Evolutionary conservation across 2,113 vertebrate genomes (phyloP).

Genomic region (Pyxicephalus adspersus): DNA sequence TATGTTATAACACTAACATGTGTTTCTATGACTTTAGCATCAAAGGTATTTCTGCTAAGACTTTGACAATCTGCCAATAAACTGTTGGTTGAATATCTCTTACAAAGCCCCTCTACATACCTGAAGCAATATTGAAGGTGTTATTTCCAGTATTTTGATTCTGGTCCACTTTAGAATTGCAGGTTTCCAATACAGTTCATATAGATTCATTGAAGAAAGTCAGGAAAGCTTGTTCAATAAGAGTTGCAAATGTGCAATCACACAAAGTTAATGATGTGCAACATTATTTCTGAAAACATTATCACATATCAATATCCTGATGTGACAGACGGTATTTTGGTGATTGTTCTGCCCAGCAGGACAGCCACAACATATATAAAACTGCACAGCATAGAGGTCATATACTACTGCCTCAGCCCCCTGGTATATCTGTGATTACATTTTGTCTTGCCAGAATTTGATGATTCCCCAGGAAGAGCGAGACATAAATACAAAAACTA

Average conservation of each 20-base stretch:
- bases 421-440: background rate
- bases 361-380: background rate
- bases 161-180: too few species aligned
- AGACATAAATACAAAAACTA: slow-evolving; percentile 5
- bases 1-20: too few species aligned
- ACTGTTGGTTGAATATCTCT: too few species aligned
- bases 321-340: background rate
- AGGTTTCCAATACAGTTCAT: too few species aligned
- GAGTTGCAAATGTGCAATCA: background rate
- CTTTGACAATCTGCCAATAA: too few species aligned
- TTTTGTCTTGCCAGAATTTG: background rate
- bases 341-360: background rate
- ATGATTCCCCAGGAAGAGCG: background rate
- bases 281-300: background rate
- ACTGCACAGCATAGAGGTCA: background rate
- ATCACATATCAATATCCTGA: background rate
- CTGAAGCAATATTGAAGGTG: too few species aligned
- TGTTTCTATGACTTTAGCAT: too few species aligned
- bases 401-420: background rate
- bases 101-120: too few species aligned
- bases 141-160: too few species aligned
- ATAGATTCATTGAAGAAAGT: background rate
- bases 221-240: background rate
- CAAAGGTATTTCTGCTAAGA: too few species aligned
- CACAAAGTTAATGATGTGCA: background rate